Conservation (phyloP, 53 echinoderm and acorn worm species). For the Echinarachnius parma region DNA sequence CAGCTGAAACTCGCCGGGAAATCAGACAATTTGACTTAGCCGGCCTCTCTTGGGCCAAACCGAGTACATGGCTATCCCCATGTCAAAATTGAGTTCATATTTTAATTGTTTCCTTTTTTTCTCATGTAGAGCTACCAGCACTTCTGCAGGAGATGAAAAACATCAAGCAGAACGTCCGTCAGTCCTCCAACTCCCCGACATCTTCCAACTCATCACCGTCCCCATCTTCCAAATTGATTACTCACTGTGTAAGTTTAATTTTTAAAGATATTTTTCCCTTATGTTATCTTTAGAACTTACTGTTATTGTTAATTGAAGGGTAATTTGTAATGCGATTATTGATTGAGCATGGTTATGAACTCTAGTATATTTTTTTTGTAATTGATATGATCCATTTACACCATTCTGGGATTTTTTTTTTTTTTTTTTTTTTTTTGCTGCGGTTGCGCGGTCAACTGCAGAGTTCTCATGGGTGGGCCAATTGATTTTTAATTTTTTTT, state of each 20-base stretch:
- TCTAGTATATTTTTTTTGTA: slow-evolving; percentile 3
- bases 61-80: slow-evolving; percentile 4
- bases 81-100: slow-evolving; percentile 3
- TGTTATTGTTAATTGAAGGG: background rate
- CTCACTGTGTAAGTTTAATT: slow-evolving; percentile 4
- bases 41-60: slow-evolving; percentile 4
- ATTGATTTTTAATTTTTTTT: too few relatives aligned
- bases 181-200: background rate
- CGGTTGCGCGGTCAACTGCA: too few relatives aligned
- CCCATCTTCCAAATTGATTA: slow-evolving; percentile 4
- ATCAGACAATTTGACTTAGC: slow-evolving; percentile 4
- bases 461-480: too few relatives aligned
- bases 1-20: slow-evolving; percentile 12
- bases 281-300: slow-evolving; percentile 3
- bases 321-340: slow-evolving; percentile 3
- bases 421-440: too few relatives aligned
- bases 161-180: slow-evolving; percentile 4
- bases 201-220: slow-evolving; percentile 4
- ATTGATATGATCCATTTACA: background rate
- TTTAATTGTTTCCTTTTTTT: slow-evolving; percentile 3
- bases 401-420: slow-evolving; percentile 4
- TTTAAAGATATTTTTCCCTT: slow-evolving; percentile 3
- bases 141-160: slow-evolving; percentile 4
- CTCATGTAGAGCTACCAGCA: slow-evolving; percentile 4
- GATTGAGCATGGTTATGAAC: slow-evolving; percentile 4